Evolutionary conservation across 2,113 vertebrate genomes (phyloP).

Genomic region (Fulica atra): DNA sequence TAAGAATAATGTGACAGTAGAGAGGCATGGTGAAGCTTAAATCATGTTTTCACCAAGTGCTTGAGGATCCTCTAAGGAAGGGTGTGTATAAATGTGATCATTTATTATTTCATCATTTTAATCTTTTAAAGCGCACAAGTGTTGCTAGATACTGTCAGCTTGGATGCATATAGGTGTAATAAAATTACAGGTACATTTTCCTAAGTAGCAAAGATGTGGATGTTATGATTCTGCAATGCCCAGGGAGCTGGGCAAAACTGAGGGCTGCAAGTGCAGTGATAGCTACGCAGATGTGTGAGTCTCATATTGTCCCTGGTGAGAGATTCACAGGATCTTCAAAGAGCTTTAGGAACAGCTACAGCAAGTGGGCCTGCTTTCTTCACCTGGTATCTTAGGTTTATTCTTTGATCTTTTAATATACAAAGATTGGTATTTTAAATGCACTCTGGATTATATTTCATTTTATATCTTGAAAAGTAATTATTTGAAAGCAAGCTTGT

Average conservation of each 20-base stretch:
- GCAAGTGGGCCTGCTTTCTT: neutral
- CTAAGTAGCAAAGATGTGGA: neutral
- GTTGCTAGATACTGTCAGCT: neutral
- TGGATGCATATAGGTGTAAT: neutral
- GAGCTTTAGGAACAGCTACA: neutral
- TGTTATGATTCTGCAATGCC: neutral
- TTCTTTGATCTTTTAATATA: neutral
- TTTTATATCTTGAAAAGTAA: neutral
- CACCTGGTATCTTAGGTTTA: neutral
- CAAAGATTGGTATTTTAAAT: neutral
- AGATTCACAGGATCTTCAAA: neutral
- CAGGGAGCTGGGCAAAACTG: neutral
- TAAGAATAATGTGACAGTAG: neutral
- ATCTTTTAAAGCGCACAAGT: neutral
- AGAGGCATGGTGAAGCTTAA: neutral
- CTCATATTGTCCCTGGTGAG: neutral
- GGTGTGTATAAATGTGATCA: neutral
- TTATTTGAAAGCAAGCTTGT: neutral
- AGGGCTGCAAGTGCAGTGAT: neutral
- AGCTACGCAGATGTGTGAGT: neutral
- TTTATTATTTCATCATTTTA: neutral
- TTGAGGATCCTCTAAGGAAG: neutral
- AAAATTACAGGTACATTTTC: neutral
- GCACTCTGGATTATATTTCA: neutral
- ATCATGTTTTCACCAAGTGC: neutral